A percentile compares a stretch with the other conserved stretches of the same genome.
These are phyloP conservation scores for Drosophila limbata DNA, from an alignment of 2,888 invertebrate genomes.

Conservation along the genomic window DNA sequence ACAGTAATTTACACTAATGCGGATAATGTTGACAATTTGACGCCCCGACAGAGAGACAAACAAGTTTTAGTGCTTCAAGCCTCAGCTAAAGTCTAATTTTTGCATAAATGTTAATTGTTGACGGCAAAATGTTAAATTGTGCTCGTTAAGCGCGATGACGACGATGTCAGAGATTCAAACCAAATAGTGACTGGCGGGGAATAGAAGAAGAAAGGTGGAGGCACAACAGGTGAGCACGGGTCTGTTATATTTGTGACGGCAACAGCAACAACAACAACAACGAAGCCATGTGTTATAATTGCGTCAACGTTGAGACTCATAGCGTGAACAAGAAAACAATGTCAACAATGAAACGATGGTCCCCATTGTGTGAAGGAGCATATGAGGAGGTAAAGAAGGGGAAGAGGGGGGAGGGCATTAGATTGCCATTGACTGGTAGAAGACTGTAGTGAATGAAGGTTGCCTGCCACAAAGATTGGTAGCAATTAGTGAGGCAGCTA, in stretches of 20 bases:
- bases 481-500: constrained; percentile 56
- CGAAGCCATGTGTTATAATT: constrained; percentile 69
- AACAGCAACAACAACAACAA: constrained; percentile 18
- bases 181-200: constrained; percentile 16
- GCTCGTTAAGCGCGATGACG: constrained; percentile 51
- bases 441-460: constrained; percentile 1
- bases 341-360: constrained; percentile 70
- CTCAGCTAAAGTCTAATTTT: constrained; percentile 49
- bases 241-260: constrained; percentile 20
- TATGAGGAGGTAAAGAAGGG: background rate
- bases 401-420: constrained; percentile 15
- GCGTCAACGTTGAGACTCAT: constrained; percentile 63
- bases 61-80: constrained; percentile 29
- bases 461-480: constrained; percentile 48
- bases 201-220: background rate
- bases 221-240: constrained; percentile 38
- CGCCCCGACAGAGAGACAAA: constrained; percentile 47
- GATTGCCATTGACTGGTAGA: constrained; percentile 24
- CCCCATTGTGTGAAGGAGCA: constrained; percentile 33
- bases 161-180: constrained; percentile 31
- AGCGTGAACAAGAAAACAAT: constrained; percentile 68
- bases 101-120: constrained; percentile 72
- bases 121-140: constrained; percentile 63
- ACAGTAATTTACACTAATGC: constrained; percentile 56
- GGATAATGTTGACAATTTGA: constrained; percentile 58